Evolutionary conservation across 2,797 vertebrate species (phyloP), one percentile per base, ranked within the genome.

Genomic region (Dermochelys coriacea): DNA sequence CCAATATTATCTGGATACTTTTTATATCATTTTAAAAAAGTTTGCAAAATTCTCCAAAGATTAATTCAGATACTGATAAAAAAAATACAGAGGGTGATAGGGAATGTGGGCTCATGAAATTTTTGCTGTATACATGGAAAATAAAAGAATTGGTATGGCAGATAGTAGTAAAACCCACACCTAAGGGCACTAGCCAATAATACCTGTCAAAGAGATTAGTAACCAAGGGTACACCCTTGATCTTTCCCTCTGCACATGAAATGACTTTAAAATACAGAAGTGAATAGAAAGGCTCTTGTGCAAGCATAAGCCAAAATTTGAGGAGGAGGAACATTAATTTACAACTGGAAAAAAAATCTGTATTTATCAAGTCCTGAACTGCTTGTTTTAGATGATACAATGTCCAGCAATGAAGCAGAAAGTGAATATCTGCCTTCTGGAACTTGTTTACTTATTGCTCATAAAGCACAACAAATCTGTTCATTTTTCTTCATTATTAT

Each of bases 381-480:
- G 87, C 89, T 77, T 89, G 84, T 86, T 50, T 75, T 71, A 45
- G 81, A 61, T 41, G 34, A 68, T 68, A 37, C 19, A 68, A 68
- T 68, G n/a, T 21, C 64, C 64, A 68, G n/a, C 64, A 37, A 68
- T n/a, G 64, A 68, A 37, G n/a, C 19, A 68, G 64, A 68, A 37
- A 68, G n/a, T 68, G 45, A 45, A 92, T 45, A 89, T 12, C 23
- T 8, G 45, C 91, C 88, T 89, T 88, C 59, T 85, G 59, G 84
- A 86, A 87, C 94, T 94, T 96, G 89, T 92, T 95, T 93, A 92
- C 88, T 86, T 31, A 92, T 92, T 93, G 75, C 7, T 68, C 83
- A 93, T 97, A 95, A 96, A 97, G 31, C 80, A 82, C 83, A 84
- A 91, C 88, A 89, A 91, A 88, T 27, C 57, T 87, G 23, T 89